Percentiles rank a stretch among this genome's conserved stretches.
Conservation (phyloP, 2,113 vertebrate genomes). For the Antechinus stuartii region DNA sequence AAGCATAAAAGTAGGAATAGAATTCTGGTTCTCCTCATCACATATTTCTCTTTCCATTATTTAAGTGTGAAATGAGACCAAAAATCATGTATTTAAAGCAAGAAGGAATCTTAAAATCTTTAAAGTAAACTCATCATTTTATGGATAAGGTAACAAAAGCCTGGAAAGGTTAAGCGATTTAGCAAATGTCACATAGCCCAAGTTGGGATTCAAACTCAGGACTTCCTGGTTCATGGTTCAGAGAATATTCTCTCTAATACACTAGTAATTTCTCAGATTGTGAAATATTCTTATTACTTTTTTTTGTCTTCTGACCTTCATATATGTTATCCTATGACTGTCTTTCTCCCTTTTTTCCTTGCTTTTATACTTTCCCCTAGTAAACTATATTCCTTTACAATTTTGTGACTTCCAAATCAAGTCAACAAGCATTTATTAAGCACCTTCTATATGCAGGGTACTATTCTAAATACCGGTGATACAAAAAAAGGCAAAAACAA, state of each 20-base stretch:
- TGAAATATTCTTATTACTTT: background rate
- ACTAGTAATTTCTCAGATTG: background rate
- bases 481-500: background rate
- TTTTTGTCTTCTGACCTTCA: background rate
- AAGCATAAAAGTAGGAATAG: background rate
- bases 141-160: background rate
- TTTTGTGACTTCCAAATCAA: background rate
- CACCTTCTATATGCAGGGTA: background rate
- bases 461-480: background rate
- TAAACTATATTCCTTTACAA: background rate
- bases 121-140: background rate
- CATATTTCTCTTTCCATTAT: background rate
- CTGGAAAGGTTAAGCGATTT: slow-evolving; percentile 15
- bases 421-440: background rate
- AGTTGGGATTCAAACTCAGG: background rate
- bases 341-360: background rate
- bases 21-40: background rate
- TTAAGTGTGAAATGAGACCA: background rate
- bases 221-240: background rate
- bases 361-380: background rate
- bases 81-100: background rate
- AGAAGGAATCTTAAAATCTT: background rate
- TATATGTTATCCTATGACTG: background rate
- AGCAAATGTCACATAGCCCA: slow-evolving; percentile 17
- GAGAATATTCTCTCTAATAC: background rate